A percentile compares a stretch with the other conserved stretches of the same genome.
These are phyloP conservation scores for Tetranychus piercei DNA, from an alignment of 2,888 invertebrate genomes.

Conservation along the genomic window DNA sequence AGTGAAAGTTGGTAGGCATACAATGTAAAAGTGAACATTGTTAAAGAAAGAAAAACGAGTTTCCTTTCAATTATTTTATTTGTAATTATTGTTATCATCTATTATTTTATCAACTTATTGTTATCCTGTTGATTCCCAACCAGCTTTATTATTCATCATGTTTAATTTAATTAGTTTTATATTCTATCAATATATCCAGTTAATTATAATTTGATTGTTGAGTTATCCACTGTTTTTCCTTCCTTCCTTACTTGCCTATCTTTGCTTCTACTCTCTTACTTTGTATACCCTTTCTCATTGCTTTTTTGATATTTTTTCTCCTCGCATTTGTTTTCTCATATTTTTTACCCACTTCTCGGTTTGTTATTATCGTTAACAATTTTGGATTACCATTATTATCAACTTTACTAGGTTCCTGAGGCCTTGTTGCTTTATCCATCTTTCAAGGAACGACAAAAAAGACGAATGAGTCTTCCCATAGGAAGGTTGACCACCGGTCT, in stretches of 20 bases:
- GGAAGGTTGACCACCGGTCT: slow-evolving; percentile 25
- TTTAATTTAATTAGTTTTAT: neutral
- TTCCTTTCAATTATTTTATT: too few species aligned
- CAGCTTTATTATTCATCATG: neutral
- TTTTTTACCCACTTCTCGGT: neutral
- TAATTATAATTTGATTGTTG: slow-evolving; percentile 3
- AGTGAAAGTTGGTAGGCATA: neutral
- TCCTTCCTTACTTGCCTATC: neutral
- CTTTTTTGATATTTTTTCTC: neutral
- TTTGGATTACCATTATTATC: neutral
- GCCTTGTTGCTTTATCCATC: slow-evolving; percentile 22
- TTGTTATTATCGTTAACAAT: neutral
- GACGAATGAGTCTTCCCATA: slow-evolving; percentile 27
- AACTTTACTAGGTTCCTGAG: slow-evolving; percentile 15
- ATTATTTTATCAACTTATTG: neutral
- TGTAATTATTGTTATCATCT: too few species aligned
- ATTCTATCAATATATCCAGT: neutral
- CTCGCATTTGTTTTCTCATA: neutral
- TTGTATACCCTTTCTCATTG: neutral
- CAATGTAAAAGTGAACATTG: neutral
- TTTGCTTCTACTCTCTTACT: neutral
- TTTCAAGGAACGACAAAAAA: slow-evolving; percentile 26
- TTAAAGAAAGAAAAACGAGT: too few species aligned
- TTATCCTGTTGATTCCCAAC: neutral
- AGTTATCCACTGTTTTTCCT: neutral